phyloP scores from a whole-genome alignment of 2,797 vertebrate genomes.

The Megaceryle alcyon region DNA sequence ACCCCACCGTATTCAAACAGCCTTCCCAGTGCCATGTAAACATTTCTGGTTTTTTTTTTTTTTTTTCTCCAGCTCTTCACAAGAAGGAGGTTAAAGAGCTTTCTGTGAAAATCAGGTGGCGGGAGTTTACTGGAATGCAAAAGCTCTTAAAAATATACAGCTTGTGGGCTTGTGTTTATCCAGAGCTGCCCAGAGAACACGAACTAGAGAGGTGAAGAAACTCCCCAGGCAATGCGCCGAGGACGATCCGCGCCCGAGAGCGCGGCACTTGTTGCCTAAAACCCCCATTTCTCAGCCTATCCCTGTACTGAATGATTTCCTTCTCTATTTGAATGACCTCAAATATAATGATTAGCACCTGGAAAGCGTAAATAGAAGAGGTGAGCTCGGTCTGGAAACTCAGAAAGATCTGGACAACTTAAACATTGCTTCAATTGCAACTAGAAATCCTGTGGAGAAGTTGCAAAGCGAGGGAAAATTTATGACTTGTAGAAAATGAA shows the following conservation, averaged over 20 bases:
- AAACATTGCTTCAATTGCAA: neutral
- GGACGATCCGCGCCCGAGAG: neutral
- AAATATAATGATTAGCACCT: neutral
- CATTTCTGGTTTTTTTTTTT: no score
- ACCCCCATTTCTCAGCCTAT: neutral
- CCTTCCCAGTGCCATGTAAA: neutral
- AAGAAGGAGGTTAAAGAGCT: neutral
- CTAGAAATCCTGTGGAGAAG: neutral
- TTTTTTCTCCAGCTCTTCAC: no score
- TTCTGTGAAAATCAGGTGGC: neutral
- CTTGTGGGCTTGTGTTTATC: neutral
- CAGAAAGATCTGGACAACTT: neutral
- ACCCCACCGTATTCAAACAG: fast-evolving
- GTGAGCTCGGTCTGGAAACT: neutral
- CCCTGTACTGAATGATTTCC: neutral
- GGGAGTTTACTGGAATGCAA: neutral
- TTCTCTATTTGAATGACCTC: neutral
- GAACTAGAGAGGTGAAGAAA: neutral
- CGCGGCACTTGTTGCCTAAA: neutral
- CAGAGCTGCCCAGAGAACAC: neutral
- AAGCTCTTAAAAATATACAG: neutral
- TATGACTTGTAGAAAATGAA: neutral
- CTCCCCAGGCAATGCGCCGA: neutral
- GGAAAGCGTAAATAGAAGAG: neutral
- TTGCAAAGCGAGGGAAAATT: neutral